Percentiles rank a stretch among this genome's conserved stretches.
These are phyloP conservation scores for Tenthredo scrophulariae DNA, from an alignment of 2,888 invertebrate genomes.

Conservation along the genomic window DNA sequence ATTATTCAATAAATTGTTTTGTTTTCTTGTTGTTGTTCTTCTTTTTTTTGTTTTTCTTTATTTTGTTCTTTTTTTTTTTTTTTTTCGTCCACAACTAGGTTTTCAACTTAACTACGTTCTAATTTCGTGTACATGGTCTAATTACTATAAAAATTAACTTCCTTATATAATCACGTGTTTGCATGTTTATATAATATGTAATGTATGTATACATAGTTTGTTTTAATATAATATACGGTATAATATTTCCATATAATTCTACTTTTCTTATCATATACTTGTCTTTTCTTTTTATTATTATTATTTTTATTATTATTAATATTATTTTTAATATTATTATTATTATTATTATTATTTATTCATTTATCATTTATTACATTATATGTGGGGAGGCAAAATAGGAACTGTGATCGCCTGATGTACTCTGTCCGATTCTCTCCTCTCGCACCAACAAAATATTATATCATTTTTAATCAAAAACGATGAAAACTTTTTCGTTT, in stretches of 20 bases:
- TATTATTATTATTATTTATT: constrained; percentile 44
- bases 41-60: background rate
- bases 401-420: constrained; percentile 76
- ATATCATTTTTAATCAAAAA: background rate
- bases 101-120: constrained; percentile 49
- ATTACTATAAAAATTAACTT: constrained; percentile 55
- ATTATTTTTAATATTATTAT: background rate
- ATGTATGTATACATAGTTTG: constrained; percentile 52
- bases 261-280: constrained; percentile 32
- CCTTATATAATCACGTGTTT: constrained; percentile 52
- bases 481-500: background rate
- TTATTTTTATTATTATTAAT: constrained; percentile 39
- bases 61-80: constrained; percentile 24
- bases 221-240: constrained; percentile 53
- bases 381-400: constrained; percentile 70
- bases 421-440: constrained; percentile 57
- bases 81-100: constrained; percentile 32
- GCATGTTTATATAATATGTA: constrained; percentile 49
- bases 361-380: constrained; percentile 50
- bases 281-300: constrained; percentile 15
- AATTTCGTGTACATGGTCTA: constrained; percentile 51
- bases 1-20: constrained; percentile 14
- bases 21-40: background rate
- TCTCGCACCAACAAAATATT: background rate
- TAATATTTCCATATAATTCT: constrained; percentile 41